phyloP scores from a whole-genome alignment of 2,888 invertebrate genomes.

The Platycheirus albimanus region DNA sequence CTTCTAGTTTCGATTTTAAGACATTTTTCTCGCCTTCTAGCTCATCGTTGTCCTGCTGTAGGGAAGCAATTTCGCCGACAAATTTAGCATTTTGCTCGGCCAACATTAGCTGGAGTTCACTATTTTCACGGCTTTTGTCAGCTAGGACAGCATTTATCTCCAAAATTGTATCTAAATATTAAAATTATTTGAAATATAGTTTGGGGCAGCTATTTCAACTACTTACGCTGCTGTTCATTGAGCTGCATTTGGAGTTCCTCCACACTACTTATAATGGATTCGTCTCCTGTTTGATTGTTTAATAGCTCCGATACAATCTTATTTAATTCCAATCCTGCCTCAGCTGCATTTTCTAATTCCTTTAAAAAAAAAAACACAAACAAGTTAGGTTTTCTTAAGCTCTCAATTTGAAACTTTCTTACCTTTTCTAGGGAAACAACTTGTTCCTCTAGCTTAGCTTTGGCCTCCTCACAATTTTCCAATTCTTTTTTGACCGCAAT shows the following conservation, averaged over 20 bases:
- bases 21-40: constrained; percentile 82
- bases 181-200: neutral
- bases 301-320: constrained; percentile 87
- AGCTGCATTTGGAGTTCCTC: constrained; percentile 87
- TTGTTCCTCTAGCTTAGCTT: constrained; percentile 86
- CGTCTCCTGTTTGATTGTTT: constrained; percentile 87
- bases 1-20: constrained; percentile 79
- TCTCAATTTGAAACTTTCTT: neutral
- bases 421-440: constrained; percentile 87
- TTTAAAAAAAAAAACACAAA: constrained; percentile 75
- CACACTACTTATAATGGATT: constrained; percentile 86
- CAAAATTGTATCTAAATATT: constrained; percentile 82
- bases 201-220: no score
- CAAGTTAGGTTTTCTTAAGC: neutral
- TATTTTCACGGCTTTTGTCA: constrained; percentile 84
- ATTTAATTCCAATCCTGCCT: constrained; percentile 90
- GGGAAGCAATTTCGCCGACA: constrained; percentile 84
- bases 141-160: constrained; percentile 84
- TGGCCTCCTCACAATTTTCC: constrained; percentile 83
- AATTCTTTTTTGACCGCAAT: constrained; percentile 87
- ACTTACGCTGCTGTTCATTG: constrained; percentile 85
- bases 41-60: constrained; percentile 84
- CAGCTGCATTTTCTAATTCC: constrained; percentile 91
- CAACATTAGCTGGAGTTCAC: constrained; percentile 83
- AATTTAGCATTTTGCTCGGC: constrained; percentile 83